Conservation (phyloP, 2,113 vertebrate species). For the Thamnaconus septentrionalis region DNA sequence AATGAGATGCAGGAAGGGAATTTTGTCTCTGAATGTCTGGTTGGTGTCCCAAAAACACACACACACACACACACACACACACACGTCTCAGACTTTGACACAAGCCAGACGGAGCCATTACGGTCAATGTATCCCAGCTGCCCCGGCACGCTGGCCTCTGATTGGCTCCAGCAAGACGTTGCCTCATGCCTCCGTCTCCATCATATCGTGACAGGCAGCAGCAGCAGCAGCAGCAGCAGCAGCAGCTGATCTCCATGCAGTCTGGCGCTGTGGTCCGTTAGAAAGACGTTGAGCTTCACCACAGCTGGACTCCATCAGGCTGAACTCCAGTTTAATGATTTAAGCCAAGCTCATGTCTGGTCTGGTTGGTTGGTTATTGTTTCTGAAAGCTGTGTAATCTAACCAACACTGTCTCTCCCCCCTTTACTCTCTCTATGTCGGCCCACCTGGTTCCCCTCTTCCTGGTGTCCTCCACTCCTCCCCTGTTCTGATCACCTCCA, state of each 20-base stretch:
- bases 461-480: no score
- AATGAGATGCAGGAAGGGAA: slow-evolving; percentile 30
- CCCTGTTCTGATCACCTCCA: no score
- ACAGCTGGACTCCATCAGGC: neutral
- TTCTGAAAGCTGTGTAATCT: no score
- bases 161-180: slow-evolving; percentile 62
- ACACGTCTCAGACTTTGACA: slow-evolving; percentile 33
- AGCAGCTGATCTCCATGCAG: slow-evolving; percentile 4
- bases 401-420: no score
- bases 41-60: slow-evolving; percentile 7
- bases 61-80: neutral
- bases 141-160: slow-evolving; percentile 58
- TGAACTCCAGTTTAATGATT: neutral
- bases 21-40: slow-evolving; percentile 22
- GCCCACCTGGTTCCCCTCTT: no score
- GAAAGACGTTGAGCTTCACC: neutral
- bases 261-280: neutral
- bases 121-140: slow-evolving; percentile 29
- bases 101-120: slow-evolving; percentile 62
- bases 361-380: no score
- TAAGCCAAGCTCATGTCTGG: neutral
- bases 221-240: slow-evolving; percentile 27
- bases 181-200: slow-evolving; percentile 47
- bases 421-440: no score
- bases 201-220: slow-evolving; percentile 29